Evolutionary conservation across 2,888 invertebrate genomes (phyloP).

Genomic region (Nomada fabriciana): DNA sequence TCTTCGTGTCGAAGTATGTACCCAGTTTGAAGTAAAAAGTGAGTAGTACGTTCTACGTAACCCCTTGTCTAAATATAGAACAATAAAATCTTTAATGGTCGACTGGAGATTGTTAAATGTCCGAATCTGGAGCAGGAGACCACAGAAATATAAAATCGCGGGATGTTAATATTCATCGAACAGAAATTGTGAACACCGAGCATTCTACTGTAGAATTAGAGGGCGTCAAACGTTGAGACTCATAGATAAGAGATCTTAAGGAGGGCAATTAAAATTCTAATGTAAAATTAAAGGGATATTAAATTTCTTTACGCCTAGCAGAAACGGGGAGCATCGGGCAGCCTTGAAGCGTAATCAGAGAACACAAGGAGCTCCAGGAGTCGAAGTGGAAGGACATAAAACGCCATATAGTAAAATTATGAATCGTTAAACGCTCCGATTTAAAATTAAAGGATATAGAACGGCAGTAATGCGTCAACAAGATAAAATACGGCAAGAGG

Average conservation of each 20-base stretch:
- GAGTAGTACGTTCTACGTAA: too few species aligned
- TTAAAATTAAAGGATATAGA: neutral
- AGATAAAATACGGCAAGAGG: constrained; percentile 13
- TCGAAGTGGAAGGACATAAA: neutral
- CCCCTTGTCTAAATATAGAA: too few species aligned
- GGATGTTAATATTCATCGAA: neutral
- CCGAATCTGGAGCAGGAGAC: neutral
- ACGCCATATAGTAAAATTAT: neutral
- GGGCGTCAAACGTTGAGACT: neutral
- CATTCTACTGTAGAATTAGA: neutral
- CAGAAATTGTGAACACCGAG: neutral
- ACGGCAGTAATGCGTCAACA: neutral
- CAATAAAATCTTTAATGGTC: too few species aligned
- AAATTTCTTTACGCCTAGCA: neutral
- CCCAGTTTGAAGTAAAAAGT: too few species aligned
- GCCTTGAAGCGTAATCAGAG: neutral
- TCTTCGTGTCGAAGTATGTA: neutral
- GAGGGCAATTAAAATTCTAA: neutral
- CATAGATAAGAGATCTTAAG: too few species aligned
- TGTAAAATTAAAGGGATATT: neutral
- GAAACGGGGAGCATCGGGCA: neutral
- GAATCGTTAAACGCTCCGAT: neutral
- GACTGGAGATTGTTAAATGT: neutral
- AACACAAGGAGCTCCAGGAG: neutral
- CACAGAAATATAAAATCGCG: neutral